Evolutionary conservation across 2,113 vertebrate species (phyloP), one percentile per base, ranked within the genome.

Genomic region (Microtus ochrogaster): DNA sequence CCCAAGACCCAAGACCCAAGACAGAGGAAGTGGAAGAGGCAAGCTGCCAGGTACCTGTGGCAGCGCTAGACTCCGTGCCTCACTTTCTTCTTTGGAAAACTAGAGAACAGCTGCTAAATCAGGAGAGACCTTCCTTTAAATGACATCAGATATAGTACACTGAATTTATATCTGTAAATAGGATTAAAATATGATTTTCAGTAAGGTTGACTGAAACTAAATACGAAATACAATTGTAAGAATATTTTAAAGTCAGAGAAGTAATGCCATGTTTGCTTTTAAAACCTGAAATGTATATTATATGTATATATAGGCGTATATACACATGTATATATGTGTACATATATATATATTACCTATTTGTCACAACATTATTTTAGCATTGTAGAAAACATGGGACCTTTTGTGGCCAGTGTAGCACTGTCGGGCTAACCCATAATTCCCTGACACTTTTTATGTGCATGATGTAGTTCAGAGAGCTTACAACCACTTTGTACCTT

Each of bases 401-500:
- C 36, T 72, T 39, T 72, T 72, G 30, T 68, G 22, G 8, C 16
- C 86, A 79, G 49, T 39, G 30, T 0, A 92, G 22, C 49, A 79
- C 33, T n/a, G 3, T 68, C 49, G 81, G 52, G 78, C 9, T 87
- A 79, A 92, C 33, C 33, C 28, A 41, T 44, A 85, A 92, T 93
- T 88, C 58, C 55, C 33, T 93, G 70, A 77, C 72, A 93, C 17
- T 33, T 90, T 85, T 92, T 61, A 83, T 88, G 63, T 66, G 47
- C 33, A 77, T 90, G 68, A 85, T 65, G 36, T 41, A 89, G 70
- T 86, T 96, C 73, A 92, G 63, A 85, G 76, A 86, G 44, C 82
- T 89, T 44, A 70, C 26, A 47, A 26, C 66, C 72, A 58, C 68
- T 95, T 74, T 92, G 81, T 26, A 94, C 88, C 90, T 92, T 77